phyloP scores from a whole-genome alignment of 2,113 vertebrate species.

The Hypocryptadius cinnamomeus region DNA sequence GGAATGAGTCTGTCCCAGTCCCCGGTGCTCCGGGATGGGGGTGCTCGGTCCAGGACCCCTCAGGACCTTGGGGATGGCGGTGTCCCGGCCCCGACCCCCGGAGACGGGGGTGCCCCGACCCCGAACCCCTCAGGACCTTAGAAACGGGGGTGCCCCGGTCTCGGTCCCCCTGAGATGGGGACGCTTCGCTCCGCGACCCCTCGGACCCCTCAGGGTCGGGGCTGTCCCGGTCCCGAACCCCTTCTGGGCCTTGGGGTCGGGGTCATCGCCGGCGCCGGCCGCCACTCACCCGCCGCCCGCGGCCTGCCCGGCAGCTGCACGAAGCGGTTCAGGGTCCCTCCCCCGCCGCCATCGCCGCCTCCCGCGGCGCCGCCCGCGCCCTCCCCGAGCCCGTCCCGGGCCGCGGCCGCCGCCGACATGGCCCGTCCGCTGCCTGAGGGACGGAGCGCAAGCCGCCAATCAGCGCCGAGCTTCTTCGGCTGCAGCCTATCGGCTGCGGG shows the following conservation, averaged over 20 bases:
- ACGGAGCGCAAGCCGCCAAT: not conserved
- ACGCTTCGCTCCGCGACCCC: not conserved
- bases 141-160: accelerated
- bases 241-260: not conserved
- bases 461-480: not conserved
- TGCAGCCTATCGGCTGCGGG: constrained; percentile 56
- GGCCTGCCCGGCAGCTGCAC: constrained; percentile 83
- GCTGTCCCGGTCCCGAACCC: not conserved
- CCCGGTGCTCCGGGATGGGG: not conserved
- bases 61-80: too few species aligned
- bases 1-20: too few species aligned
- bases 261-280: not conserved
- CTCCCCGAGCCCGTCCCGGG: constrained; percentile 55
- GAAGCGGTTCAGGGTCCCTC: constrained; percentile 73
- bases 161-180: not conserved
- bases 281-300: constrained; percentile 80
- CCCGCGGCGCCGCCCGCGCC: constrained; percentile 10
- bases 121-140: not conserved
- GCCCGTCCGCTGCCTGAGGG: not conserved
- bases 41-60: not conserved
- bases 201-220: not conserved
- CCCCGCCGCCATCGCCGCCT: not conserved
- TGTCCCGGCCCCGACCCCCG: too few species aligned
- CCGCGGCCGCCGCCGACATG: constrained; percentile 69
- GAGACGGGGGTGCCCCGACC: not conserved